phyloP scores from a whole-genome alignment of 2,888 invertebrate genomes.

The Drosophila cracens region DNA sequence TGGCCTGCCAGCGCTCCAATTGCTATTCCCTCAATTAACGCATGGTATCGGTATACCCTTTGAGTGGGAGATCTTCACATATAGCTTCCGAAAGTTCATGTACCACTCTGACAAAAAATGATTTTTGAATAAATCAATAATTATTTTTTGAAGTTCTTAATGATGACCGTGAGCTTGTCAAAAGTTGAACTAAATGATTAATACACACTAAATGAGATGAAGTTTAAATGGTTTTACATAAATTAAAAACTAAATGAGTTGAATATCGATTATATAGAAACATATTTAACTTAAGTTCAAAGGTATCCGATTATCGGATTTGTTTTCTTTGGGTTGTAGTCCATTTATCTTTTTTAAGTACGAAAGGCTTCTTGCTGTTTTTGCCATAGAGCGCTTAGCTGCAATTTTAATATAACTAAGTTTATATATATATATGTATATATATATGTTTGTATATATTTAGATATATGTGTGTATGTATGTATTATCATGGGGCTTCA shows the following conservation, averaged over 20 bases:
- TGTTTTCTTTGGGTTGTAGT: slow-evolving; percentile 34
- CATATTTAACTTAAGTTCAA: not conserved
- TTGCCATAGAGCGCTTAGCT: not conserved
- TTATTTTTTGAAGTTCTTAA: not conserved
- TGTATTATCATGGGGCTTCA: slow-evolving; percentile 1
- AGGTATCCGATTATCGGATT: not conserved
- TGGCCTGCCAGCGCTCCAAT: slow-evolving; percentile 38
- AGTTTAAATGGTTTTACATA: not conserved
- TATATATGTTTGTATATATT: not conserved
- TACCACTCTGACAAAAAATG: not conserved
- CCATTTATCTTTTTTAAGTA: slow-evolving; percentile 40
- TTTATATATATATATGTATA: not conserved
- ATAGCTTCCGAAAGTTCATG: not conserved
- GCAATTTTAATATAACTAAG: slow-evolving; percentile 16
- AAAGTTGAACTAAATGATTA: not conserved
- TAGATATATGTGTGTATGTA: not conserved
- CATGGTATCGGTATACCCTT: not conserved
- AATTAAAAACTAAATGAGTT: not conserved
- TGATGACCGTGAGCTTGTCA: not conserved
- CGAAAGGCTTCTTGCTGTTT: slow-evolving; percentile 15
- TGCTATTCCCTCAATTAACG: slow-evolving; percentile 19
- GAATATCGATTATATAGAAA: not conserved
- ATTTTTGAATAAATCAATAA: no score
- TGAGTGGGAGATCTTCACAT: not conserved
- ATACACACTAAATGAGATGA: not conserved